Evolutionary conservation across 2,888 invertebrate species (phyloP), one percentile per base, ranked within the genome.

Genomic region (Plagiodera versicolora): DNA sequence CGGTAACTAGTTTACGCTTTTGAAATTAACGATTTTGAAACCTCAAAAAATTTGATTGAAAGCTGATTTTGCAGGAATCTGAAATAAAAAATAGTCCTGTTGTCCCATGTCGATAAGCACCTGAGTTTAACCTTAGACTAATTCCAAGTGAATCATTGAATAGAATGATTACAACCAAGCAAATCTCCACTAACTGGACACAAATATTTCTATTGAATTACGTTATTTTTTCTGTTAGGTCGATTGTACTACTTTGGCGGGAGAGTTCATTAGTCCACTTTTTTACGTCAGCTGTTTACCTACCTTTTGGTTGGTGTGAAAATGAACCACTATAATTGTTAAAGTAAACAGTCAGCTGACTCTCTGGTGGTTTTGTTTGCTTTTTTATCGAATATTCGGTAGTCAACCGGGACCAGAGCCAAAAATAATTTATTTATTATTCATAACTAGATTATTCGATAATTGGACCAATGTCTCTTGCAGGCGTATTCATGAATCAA

Each of bases 221-320:
- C 24, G 24, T 24, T 24, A 14, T 39, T 39, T 39, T 14, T 14
- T 39, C 14, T 39, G 14, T 39, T 32, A 11, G 11, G 3, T 53
- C 44, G 54, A 46, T 61, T 57, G 64, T 61, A 60, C 64, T 60
- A 64, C 61, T 64, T 64, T 54, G 28, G 16, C 32, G 47, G 57
- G 45, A 60, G 65, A 65, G 62, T 61, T 65, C 62, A 39, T 61
- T 60, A 58, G 59, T 57, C 60, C 54, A 56, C 58, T 55, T 57
- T n/a, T 53, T n/a, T 59, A 61, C 65, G 62, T 65, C 65, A 65
- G 17, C 20, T 62, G 57, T 65, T 65, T 58, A 60, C 49, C 54
- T 53, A 53, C 58, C 53, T 49, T 49, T 58, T 51, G 48, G 30
- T 44, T 57, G 44, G 47, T 56, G 32, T 48, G 59, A 63, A 61